These are phyloP conservation scores for Petrocephalus sullivani DNA, from an alignment of 2,797 vertebrate species.

Conservation along the genomic window DNA sequence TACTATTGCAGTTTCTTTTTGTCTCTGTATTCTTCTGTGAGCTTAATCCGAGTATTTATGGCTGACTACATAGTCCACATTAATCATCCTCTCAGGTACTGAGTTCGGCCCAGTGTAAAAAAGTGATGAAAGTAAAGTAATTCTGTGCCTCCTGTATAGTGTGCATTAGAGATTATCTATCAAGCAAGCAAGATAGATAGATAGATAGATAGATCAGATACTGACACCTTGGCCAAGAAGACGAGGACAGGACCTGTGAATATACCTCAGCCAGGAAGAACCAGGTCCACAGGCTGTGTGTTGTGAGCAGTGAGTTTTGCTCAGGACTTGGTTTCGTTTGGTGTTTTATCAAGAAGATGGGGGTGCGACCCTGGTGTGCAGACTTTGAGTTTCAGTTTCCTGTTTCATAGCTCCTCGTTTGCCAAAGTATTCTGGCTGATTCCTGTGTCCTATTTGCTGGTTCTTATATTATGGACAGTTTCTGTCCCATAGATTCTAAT, in stretches of 20 bases:
- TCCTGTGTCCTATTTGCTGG: not conserved
- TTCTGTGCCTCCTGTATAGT: not conserved
- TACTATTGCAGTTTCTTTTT: not conserved
- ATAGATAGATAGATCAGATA: not conserved
- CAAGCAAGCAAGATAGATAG: not conserved
- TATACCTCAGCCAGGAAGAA: not conserved
- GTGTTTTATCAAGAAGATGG: not conserved
- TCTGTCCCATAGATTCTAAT: not conserved
- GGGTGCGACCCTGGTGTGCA: not conserved
- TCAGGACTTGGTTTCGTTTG: not conserved
- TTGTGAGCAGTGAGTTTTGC: not conserved
- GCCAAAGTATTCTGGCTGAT: not conserved
- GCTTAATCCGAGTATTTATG: not conserved
- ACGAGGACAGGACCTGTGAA: not conserved
- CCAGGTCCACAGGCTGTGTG: not conserved
- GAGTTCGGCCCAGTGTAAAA: not conserved
- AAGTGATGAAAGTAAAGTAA: not conserved
- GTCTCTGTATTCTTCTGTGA: not conserved
- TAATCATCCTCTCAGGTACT: not conserved
- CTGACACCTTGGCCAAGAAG: not conserved
- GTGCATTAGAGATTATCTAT: not conserved
- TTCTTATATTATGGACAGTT: not conserved
- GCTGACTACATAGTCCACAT: not conserved
- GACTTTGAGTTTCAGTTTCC: not conserved
- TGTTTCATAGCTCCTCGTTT: not conserved